These are phyloP conservation scores for Cenopis cana DNA, from an alignment of 2,888 invertebrate species.

Conservation along the genomic window DNA sequence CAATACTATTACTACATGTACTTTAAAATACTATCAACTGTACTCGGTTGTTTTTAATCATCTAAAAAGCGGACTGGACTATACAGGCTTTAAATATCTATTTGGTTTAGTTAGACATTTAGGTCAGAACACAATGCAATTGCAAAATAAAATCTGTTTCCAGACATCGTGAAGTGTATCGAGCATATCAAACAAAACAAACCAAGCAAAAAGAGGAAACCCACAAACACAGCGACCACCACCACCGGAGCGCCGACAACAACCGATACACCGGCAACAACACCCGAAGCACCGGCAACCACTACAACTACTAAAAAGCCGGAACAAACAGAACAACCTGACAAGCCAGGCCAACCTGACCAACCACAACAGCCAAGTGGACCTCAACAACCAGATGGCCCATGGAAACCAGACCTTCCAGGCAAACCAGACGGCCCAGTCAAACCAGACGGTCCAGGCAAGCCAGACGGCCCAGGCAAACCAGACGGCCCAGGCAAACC, in stretches of 20 bases:
- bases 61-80: neutral
- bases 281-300: slow-evolving; percentile 4
- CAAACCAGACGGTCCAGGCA: too few species aligned
- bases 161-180: slow-evolving; percentile 46
- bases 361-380: too few species aligned
- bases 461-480: too few species aligned
- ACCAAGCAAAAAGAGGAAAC: slow-evolving; percentile 34
- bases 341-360: neutral
- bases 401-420: too few species aligned
- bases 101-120: neutral
- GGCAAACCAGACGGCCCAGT: too few species aligned
- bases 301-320: slow-evolving; percentile 11
- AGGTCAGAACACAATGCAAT: neutral
- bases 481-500: too few species aligned
- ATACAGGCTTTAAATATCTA: neutral
- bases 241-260: neutral
- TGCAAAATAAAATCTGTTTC: neutral
- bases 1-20: too few species aligned
- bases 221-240: slow-evolving; percentile 34
- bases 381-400: too few species aligned
- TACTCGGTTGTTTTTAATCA: too few species aligned
- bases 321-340: slow-evolving; percentile 7
- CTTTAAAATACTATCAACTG: too few species aligned
- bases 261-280: neutral
- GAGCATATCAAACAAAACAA: slow-evolving; percentile 45